A percentile compares a stretch with the other conserved stretches of the same genome.
These are phyloP conservation scores for Neolamprologus sp. DNA, from an alignment of 2,113 vertebrate species.

Conservation along the genomic window DNA sequence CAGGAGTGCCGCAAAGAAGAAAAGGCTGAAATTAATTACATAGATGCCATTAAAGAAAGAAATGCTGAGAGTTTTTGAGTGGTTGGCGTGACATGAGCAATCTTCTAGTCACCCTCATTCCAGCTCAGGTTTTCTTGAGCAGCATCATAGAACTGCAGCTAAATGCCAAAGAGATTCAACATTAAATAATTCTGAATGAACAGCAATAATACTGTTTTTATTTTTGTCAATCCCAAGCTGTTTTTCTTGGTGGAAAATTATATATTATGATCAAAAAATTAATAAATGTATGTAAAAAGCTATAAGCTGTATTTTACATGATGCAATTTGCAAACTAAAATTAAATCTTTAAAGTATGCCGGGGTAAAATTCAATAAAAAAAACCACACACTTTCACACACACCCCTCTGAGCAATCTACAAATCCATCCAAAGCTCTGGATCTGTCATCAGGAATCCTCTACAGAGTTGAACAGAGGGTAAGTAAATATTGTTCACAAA, in stretches of 20 bases:
- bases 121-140: not conserved
- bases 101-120: not conserved
- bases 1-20: not conserved
- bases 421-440: not conserved
- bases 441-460: not conserved
- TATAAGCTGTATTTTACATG: not conserved
- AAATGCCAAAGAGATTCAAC: not conserved
- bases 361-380: not conserved
- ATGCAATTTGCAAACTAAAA: not conserved
- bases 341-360: not conserved
- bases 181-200: not conserved
- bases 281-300: not conserved
- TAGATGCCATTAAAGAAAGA: not conserved
- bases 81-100: not conserved
- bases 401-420: not conserved
- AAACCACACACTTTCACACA: not conserved
- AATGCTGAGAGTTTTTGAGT: not conserved
- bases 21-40: not conserved
- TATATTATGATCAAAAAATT: no score
- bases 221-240: not conserved
- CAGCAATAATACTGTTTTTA: not conserved
- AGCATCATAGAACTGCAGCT: not conserved
- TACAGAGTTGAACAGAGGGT: not conserved
- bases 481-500: not conserved
- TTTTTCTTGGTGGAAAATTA: not conserved